Base-by-base conservation (phyloP, 1,140 invertebrate genomes). In the Atta texana region DNA sequence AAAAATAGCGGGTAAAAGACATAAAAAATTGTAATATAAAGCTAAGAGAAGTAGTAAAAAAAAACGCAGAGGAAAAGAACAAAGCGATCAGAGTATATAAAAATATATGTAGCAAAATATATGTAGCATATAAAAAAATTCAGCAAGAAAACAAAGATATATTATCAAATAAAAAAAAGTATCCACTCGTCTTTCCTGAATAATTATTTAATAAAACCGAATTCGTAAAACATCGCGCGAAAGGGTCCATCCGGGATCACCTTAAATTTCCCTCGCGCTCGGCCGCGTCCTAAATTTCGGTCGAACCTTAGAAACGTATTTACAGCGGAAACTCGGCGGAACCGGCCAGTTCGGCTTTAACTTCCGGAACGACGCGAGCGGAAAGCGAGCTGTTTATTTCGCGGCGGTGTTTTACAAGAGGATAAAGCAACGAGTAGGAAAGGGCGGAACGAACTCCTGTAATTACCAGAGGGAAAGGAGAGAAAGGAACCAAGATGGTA, bases 201-300 rank as follows among this genome's bases (percentile, higher is more conserved):
- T 61, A 44, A 63, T 84, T 28, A n/a, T 2, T 53, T n/a, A 44
- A 78, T 34, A n/a, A 84, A 74, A 74, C 10, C 39, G 8, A 63
- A 61, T 28, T 75, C 24, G 80, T 3, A 16, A 44, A 74, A 49
- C 39, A 24, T 59, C 39, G 31, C n/a, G 80, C 12, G 8, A 49
- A 7, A 74, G n/a, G 39, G 3, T 31, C 34, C 53, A 16, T 28
- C 8, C 53, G 39, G 12, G 59, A 84, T 8, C 55, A 24, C 39
- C 49, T 84, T 84, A 84, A 84, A 84, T 75, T 84, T 61, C 8
- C 16, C 18, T 39, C 66, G 44, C 55, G 64, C 39, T 66, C 69
- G 49, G 61, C 77, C 76, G 18, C 75, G 72, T 74, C 34, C 64
- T 77, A 89, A 72, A 89, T 87, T 81, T 84, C 53, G 82, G 75